Evolutionary conservation across 2,888 invertebrate species (phyloP).

Genomic region (Polymixis lichenea): DNA sequence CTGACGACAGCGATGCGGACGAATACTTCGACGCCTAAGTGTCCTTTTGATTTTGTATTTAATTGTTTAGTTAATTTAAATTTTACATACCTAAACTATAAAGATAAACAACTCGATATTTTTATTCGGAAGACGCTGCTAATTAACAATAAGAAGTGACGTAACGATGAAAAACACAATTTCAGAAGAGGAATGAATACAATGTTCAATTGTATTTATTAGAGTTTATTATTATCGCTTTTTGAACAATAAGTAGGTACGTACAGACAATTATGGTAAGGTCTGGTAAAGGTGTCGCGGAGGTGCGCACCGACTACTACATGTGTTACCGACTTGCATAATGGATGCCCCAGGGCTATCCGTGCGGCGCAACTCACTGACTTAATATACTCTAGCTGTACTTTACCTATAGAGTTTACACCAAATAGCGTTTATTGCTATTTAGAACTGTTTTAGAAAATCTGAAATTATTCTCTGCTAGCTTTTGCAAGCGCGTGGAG

Average conservation of each 20-base stretch:
- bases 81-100: no score
- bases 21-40: no score
- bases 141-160: slow-evolving; percentile 30
- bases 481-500: no score
- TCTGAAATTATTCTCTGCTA: background rate
- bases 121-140: background rate
- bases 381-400: slow-evolving; percentile 25
- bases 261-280: slow-evolving; percentile 87
- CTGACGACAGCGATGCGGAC: no score
- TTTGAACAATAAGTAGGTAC: slow-evolving; percentile 75
- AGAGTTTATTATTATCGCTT: slow-evolving; percentile 68
- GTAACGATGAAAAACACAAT: slow-evolving; percentile 38
- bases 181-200: slow-evolving; percentile 45
- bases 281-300: slow-evolving; percentile 83
- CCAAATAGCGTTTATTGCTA: slow-evolving; percentile 15
- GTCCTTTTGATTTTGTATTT: no score
- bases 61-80: no score
- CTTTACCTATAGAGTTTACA: slow-evolving; percentile 17
- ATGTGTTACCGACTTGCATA: slow-evolving; percentile 88
- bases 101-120: background rate
- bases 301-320: slow-evolving; percentile 77
- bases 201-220: slow-evolving; percentile 69
- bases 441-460: background rate
- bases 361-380: slow-evolving; percentile 45
- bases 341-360: slow-evolving; percentile 83